Conservation (phyloP, 1,140 invertebrate species). For the Drosophila teissieri region DNA sequence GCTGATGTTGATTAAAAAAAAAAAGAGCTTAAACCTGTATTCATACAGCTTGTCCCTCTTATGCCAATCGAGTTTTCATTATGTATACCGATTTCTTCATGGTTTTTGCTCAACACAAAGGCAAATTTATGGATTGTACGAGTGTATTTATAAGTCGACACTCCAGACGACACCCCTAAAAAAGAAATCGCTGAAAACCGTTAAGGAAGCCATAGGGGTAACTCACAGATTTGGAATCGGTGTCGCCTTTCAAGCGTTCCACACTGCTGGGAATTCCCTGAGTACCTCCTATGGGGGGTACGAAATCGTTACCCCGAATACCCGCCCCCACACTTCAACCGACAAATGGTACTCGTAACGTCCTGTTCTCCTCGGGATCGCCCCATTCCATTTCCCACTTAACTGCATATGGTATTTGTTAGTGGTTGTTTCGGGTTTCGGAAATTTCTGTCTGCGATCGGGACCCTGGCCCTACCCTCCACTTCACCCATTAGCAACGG, state of each 20-base stretch:
- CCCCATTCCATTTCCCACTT: slow-evolving; percentile 31
- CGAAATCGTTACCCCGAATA: slow-evolving; percentile 1
- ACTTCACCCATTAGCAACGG: slow-evolving; percentile 52
- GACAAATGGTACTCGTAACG: slow-evolving; percentile 13
- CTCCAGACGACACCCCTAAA: slow-evolving; percentile 28
- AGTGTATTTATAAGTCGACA: slow-evolving; percentile 30
- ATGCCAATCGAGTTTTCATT: slow-evolving; percentile 54
- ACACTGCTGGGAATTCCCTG: slow-evolving; percentile 19
- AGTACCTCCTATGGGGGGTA: slow-evolving; percentile 29
- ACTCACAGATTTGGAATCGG: slow-evolving; percentile 30
- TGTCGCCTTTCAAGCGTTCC: slow-evolving; percentile 39
- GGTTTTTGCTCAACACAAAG: slow-evolving; percentile 41
- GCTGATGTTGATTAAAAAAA: slow-evolving; percentile 37
- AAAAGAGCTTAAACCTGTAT: slow-evolving; percentile 60
- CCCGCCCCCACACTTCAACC: slow-evolving; percentile 30
- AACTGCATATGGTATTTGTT: slow-evolving; percentile 28
- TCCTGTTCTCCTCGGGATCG: slow-evolving; percentile 13
- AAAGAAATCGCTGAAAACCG: slow-evolving; percentile 32
- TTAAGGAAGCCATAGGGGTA: slow-evolving; percentile 35
- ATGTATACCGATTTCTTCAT: slow-evolving; percentile 56
- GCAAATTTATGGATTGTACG: slow-evolving; percentile 23
- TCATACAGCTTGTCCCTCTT: slow-evolving; percentile 44
- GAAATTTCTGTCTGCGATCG: slow-evolving; percentile 55
- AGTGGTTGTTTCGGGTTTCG: slow-evolving; percentile 65
- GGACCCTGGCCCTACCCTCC: slow-evolving; percentile 44